Evolutionary conservation across 2,888 invertebrate species (phyloP).

Genomic region (Drosophila putrida): DNA sequence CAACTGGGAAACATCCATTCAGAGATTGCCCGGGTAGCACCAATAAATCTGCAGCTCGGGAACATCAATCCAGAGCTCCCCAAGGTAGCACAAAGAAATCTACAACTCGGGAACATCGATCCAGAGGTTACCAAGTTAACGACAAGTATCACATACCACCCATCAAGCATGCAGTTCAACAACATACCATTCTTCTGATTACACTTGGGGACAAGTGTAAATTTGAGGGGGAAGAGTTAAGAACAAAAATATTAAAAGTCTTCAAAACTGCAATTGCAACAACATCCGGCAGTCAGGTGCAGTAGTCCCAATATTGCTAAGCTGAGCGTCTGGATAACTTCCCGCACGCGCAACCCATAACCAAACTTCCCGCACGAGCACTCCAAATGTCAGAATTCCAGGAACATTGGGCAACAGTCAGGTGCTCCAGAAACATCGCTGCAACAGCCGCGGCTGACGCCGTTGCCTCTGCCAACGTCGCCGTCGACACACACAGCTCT

Average conservation of each 20-base stretch:
- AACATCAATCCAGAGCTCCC: conserved; percentile 1
- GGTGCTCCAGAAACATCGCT: neutral
- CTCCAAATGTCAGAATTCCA: neutral
- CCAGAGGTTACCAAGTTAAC: conserved; percentile 1
- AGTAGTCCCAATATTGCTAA: neutral
- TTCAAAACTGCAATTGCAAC: neutral
- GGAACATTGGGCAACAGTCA: too few species aligned
- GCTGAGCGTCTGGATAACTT: neutral
- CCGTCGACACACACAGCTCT: neutral
- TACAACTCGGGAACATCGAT: neutral
- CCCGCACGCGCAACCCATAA: neutral
- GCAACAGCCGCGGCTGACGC: neutral
- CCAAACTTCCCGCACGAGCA: neutral
- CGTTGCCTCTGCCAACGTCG: conserved; percentile 1
- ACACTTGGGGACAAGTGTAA: conserved; percentile 4
- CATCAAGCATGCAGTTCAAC: neutral
- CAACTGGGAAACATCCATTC: neutral
- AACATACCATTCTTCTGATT: neutral
- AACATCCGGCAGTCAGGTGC: neutral
- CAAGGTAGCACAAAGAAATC: neutral
- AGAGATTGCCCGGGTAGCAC: neutral
- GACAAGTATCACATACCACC: conserved; percentile 2
- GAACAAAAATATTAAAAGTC: neutral
- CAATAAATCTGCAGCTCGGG: neutral
- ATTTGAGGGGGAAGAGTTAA: neutral